A percentile compares a stretch with the other conserved stretches of the same genome.
phyloP scores from a whole-genome alignment of 1,140 invertebrate species.

The Drosophila asahinai region DNA sequence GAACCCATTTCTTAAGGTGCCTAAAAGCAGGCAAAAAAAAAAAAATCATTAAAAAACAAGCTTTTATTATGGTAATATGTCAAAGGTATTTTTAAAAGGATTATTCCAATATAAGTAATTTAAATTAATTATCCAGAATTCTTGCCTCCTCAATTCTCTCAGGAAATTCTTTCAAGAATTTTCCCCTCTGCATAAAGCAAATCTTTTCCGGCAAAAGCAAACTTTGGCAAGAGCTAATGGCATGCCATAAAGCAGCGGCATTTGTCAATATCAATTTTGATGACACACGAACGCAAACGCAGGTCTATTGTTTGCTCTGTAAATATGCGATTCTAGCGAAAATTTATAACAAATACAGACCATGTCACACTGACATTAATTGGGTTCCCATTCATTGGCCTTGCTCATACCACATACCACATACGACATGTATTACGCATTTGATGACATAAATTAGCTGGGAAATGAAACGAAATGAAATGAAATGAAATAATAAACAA shows the following conservation, averaged over 20 bases:
- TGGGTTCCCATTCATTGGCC: conserved; percentile 39
- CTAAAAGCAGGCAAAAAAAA: too few species aligned
- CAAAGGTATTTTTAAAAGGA: too few species aligned
- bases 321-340: conserved; percentile 55
- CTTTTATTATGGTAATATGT: background rate
- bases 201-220: conserved; percentile 42
- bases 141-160: too few species aligned
- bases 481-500: conserved; percentile 28
- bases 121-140: too few species aligned
- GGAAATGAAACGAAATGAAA: conserved; percentile 22
- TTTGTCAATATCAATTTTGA: conserved; percentile 79
- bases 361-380: conserved; percentile 47
- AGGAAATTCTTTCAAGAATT: background rate
- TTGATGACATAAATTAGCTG: conserved; percentile 58
- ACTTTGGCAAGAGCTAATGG: conserved; percentile 71
- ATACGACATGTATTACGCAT: conserved; percentile 50
- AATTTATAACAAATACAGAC: conserved; percentile 60
- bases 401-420: conserved; percentile 54
- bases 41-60: too few species aligned
- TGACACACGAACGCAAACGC: conserved; percentile 53
- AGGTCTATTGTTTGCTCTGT: conserved; percentile 68
- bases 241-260: conserved; percentile 69
- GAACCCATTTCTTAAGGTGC: too few species aligned
- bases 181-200: conserved; percentile 8
- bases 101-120: too few species aligned